A percentile compares a stretch with the other conserved stretches of the same genome.
These are phyloP conservation scores for Mustela lutreola DNA, from an alignment of 2,113 vertebrate genomes.

Conservation along the genomic window DNA sequence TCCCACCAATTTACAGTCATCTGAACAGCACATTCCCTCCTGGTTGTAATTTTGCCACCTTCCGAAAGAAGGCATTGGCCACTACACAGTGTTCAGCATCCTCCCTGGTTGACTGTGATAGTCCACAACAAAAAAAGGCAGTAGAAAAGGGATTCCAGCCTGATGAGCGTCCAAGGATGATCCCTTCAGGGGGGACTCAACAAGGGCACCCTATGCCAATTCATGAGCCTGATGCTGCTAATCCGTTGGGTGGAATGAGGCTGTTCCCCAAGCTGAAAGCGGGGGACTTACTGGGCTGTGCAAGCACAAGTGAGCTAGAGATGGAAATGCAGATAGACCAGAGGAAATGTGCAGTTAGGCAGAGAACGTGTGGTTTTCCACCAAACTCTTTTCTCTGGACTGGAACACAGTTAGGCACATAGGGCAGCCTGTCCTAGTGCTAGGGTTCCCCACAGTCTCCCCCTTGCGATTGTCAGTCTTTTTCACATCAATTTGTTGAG, in stretches of 20 bases:
- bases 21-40: not conserved
- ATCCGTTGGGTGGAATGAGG: not conserved
- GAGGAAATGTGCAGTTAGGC: not conserved
- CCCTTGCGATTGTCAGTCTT: not conserved
- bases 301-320: not conserved
- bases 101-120: not conserved
- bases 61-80: not conserved
- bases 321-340: not conserved
- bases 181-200: not conserved
- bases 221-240: not conserved
- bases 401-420: not conserved
- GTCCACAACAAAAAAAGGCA: not conserved
- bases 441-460: not conserved
- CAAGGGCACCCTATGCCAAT: fast-evolving
- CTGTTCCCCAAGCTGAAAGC: not conserved
- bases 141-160: not conserved
- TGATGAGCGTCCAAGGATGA: not conserved
- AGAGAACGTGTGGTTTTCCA: not conserved
- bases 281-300: not conserved
- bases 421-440: not conserved
- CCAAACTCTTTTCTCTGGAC: not conserved
- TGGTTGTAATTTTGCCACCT: not conserved
- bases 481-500: not conserved
- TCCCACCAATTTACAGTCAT: fast-evolving
- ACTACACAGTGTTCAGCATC: not conserved